Base-by-base conservation (phyloP, 2,888 invertebrate species). In the Agriopis leucophaearia region DNA sequence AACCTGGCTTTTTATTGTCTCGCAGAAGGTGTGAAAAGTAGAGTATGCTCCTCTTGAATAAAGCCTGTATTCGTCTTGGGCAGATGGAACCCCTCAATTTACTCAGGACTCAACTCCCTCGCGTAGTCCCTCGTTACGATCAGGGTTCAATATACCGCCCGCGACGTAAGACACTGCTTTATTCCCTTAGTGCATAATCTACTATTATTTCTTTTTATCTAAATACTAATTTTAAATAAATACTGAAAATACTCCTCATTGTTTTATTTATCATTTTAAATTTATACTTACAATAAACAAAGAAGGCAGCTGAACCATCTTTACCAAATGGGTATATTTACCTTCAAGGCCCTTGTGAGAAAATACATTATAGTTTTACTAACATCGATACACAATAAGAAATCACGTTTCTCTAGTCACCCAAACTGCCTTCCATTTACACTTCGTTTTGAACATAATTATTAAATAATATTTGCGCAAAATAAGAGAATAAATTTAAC, bases 271-370 rank as follows among this genome's bases (percentile, higher is more conserved):
- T 70, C 75, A 77, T 83, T 78, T 84, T 76, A 73, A 85, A 82
- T 82, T 75, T 85, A 85, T 79, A 85, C 85, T 84, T 85, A 87
- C 73, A 81, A 78, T 81, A 82, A 27, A 80, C 77, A 78, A 69
- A 74, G 76, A 84, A 85, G 83, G 81, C 84, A 81, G 80, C 74
- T 74, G 74, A 77, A 73, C 73, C 74, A 74, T 71, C 66, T 71
- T 66, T 69, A 69, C 68, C 64, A 60, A 44, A 50, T 15, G 44
- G 68, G 68, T 68, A 67, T 45, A 73, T 58, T 36, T 74, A 40
- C 58, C 57, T 55, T 56, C 64, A 64, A 64, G 59, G 35, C 66
- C 51, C 61, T 69, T 55, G 44, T 64, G 63, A 69, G 60, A 64
- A 64, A 64, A 69, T 61, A 67, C 15, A 16, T 51, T 59, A 58